phyloP scores from a whole-genome alignment of 2,888 invertebrate species.

The Noctua fimbriata region DNA sequence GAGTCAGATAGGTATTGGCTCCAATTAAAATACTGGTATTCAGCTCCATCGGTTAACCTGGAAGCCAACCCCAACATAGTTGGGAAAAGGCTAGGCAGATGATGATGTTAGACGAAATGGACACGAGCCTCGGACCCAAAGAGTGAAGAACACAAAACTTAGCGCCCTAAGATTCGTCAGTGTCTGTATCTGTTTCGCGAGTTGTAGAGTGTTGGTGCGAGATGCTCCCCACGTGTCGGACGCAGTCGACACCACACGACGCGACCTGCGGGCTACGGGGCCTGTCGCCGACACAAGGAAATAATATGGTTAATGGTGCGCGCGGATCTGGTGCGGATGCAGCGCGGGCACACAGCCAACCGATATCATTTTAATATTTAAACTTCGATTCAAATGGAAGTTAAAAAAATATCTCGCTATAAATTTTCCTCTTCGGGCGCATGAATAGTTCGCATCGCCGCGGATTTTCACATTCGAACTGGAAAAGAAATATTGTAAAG shows the following conservation, averaged over 20 bases:
- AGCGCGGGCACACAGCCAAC: constrained; percentile 38
- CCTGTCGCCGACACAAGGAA: constrained; percentile 18
- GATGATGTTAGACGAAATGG: background rate
- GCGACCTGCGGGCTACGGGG: background rate
- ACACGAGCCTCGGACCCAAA: background rate
- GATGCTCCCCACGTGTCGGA: background rate
- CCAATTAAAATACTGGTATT: background rate
- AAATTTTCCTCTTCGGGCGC: constrained; percentile 67
- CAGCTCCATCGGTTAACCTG: background rate
- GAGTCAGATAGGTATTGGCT: background rate
- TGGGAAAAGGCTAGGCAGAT: background rate
- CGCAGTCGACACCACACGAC: background rate
- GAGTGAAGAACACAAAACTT: background rate
- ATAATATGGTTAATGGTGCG: constrained; percentile 30
- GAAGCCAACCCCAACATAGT: background rate
- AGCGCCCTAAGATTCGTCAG: background rate
- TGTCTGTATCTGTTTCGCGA: background rate
- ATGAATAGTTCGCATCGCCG: constrained; percentile 75
- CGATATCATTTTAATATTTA: constrained; percentile 75
- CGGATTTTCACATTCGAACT: constrained; percentile 75
- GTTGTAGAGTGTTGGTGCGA: background rate
- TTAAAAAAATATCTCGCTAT: constrained; percentile 71
- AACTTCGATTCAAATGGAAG: constrained; percentile 70
- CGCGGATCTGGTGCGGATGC: background rate
- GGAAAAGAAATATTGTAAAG: constrained; percentile 79